Evolutionary conservation across 2,888 invertebrate genomes (phyloP).

Genomic region (Agrochola lychnidis): DNA sequence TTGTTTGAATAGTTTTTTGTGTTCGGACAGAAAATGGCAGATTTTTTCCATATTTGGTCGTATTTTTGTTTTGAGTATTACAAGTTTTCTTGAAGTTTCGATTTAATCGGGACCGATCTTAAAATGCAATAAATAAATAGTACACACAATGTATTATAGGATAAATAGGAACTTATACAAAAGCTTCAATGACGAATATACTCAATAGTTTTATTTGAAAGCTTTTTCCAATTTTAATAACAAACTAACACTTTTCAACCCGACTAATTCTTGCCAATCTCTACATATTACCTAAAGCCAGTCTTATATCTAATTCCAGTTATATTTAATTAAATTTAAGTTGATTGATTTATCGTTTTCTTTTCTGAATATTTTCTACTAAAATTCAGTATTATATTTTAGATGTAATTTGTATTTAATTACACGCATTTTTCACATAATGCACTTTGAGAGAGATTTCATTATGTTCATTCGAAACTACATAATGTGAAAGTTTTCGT

Average conservation of each 20-base stretch:
- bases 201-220: constrained; percentile 14
- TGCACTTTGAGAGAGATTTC: constrained; percentile 64
- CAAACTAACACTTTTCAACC: constrained; percentile 22
- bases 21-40: neutral
- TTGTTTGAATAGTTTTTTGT: constrained; percentile 9
- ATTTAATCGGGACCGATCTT: neutral
- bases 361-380: constrained; percentile 57
- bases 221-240: neutral
- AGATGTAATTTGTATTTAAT: constrained; percentile 67
- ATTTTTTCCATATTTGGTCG: neutral
- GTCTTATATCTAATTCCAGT: constrained; percentile 74
- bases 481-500: constrained; percentile 62
- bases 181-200: neutral
- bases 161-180: neutral
- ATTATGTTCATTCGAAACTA: constrained; percentile 63
- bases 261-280: constrained; percentile 57
- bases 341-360: constrained; percentile 63
- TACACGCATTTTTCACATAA: constrained; percentile 61
- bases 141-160: neutral
- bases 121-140: neutral
- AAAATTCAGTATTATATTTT: constrained; percentile 73
- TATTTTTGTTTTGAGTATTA: neutral
- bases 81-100: neutral
- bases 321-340: constrained; percentile 68
- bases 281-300: constrained; percentile 67